A percentile compares a stretch with the other conserved stretches of the same genome.
phyloP scores from a whole-genome alignment of 2,888 invertebrate species.

The Ormyrus nitidulus region DNA sequence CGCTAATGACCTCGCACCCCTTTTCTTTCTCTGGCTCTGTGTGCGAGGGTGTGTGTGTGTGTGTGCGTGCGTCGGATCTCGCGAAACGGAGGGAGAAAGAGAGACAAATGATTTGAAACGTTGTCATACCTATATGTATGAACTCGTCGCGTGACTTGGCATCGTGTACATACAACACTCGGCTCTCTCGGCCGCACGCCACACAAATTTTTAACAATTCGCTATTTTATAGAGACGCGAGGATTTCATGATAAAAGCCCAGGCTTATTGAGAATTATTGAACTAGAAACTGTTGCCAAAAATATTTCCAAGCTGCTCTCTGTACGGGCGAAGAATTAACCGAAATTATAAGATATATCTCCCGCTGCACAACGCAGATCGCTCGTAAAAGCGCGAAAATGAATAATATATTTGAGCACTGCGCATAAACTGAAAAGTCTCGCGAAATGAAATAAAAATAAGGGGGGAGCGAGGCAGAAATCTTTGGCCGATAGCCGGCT shows the following conservation, averaged over 20 bases:
- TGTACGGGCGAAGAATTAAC: not conserved
- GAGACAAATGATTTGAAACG: conserved; percentile 50
- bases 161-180: not conserved
- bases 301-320: not conserved
- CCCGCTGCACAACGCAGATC: too few species aligned
- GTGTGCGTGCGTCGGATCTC: not conserved
- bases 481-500: too few species aligned
- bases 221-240: conserved; percentile 15
- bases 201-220: conserved; percentile 47
- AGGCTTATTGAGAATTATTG: not conserved
- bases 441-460: too few species aligned
- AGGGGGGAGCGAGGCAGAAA: too few species aligned
- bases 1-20: not conserved
- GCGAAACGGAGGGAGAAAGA: too few species aligned
- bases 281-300: not conserved
- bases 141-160: conserved; percentile 28
- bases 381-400: too few species aligned
- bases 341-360: too few species aligned
- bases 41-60: too few species aligned
- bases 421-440: too few species aligned
- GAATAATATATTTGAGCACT: too few species aligned
- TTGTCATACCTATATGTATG: conserved; percentile 28
- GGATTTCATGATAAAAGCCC: not conserved
- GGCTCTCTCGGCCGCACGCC: conserved; percentile 2
- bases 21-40: not conserved